Conservation (phyloP, 2,113 vertebrate genomes). For the Struthidea cinerea region DNA sequence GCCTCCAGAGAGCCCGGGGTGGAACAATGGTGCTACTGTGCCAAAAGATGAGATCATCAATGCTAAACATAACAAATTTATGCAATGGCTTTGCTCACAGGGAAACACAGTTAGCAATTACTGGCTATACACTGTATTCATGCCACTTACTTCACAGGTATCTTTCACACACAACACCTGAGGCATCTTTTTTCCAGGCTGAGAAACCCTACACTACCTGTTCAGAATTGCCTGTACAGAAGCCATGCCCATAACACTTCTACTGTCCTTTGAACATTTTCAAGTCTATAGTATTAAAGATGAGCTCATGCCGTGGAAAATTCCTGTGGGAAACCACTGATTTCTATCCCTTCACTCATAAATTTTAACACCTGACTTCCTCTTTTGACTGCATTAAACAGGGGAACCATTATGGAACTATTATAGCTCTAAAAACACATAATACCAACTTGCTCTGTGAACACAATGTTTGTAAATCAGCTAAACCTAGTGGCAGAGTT, state of each 20-base stretch:
- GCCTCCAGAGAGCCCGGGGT: not conserved
- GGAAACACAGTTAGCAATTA: not conserved
- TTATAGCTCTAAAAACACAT: not conserved
- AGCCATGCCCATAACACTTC: not conserved
- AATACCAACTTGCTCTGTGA: not conserved
- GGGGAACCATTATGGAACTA: not conserved
- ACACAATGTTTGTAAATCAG: not conserved
- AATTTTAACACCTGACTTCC: not conserved
- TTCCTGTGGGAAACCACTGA: not conserved
- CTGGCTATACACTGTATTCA: not conserved
- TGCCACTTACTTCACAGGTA: not conserved
- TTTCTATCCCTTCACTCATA: not conserved
- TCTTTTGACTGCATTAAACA: not conserved
- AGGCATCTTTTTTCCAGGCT: not conserved
- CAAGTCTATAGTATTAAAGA: not conserved
- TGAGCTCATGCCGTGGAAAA: not conserved
- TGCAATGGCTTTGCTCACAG: not conserved
- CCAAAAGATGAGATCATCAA: not conserved
- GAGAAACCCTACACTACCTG: not conserved
- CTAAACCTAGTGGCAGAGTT: not conserved
- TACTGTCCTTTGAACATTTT: not conserved
- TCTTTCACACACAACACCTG: not conserved
- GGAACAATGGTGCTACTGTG: not conserved
- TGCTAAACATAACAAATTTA: not conserved
- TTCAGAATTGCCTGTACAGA: not conserved